Conservation (phyloP, 2,113 vertebrate genomes). For the Cheilinus undulatus region DNA sequence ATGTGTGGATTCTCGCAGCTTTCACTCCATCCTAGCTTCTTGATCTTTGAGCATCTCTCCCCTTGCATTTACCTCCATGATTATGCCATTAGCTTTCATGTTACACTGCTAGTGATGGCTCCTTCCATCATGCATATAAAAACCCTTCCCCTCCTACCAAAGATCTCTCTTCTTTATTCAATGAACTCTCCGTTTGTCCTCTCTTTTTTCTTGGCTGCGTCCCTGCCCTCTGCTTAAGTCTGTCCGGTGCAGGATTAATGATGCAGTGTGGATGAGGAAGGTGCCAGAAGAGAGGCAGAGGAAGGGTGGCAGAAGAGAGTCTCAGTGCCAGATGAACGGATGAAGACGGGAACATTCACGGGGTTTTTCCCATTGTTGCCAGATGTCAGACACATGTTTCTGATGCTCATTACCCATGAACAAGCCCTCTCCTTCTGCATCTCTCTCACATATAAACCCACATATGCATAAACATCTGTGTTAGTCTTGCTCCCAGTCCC, state of each 20-base stretch:
- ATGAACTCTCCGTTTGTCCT: background rate
- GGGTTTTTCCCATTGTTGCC: constrained; percentile 26
- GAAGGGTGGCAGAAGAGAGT: constrained; percentile 9
- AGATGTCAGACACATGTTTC: constrained; percentile 55
- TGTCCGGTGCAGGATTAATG: constrained; percentile 15
- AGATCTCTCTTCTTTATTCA: background rate
- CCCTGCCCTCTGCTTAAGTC: constrained; percentile 12
- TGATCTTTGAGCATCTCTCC: constrained; percentile 27
- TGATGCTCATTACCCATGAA: constrained; percentile 39
- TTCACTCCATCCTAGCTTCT: constrained; percentile 23
- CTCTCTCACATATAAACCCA: too few relatives aligned
- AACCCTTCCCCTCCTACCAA: background rate
- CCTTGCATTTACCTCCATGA: constrained; percentile 11
- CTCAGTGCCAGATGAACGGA: constrained; percentile 33
- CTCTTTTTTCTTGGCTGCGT: background rate
- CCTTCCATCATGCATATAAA: constrained; percentile 21
- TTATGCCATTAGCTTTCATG: constrained; percentile 5
- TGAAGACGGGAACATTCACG: constrained; percentile 8
- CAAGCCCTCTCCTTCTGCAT: background rate
- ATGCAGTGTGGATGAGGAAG: constrained; percentile 18
- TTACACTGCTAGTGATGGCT: constrained; percentile 2
- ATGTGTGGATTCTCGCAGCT: constrained; percentile 15
- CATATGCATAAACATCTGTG: too few relatives aligned
- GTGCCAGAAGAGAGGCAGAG: constrained; percentile 4
- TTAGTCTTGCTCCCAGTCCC: too few relatives aligned